phyloP scores from a whole-genome alignment of 2,113 vertebrate genomes.

The Myrmecophaga tridactyla region DNA sequence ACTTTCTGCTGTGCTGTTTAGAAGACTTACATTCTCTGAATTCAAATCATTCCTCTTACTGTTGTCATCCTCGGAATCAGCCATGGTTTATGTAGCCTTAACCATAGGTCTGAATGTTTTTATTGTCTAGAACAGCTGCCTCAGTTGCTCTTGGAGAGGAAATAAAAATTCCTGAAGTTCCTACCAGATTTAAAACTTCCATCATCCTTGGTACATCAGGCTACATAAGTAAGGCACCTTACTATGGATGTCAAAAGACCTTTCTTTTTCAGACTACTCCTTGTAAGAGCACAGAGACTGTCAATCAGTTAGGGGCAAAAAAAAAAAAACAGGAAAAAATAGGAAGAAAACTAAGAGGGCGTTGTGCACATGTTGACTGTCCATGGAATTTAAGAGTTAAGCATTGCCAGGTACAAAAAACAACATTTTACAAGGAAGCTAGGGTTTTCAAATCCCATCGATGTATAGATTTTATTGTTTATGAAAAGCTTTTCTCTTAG shows the following conservation, averaged over 20 bases:
- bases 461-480: slow-evolving; percentile 38
- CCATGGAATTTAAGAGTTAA: neutral
- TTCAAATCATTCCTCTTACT: neutral
- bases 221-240: neutral
- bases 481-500: neutral
- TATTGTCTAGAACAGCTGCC: neutral
- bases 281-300: neutral
- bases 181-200: neutral
- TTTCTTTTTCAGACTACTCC: neutral
- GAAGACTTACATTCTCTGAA: neutral
- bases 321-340: neutral
- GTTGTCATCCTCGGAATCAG: neutral
- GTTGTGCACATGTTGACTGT: neutral
- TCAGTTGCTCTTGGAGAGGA: neutral
- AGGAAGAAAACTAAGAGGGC: neutral
- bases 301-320: neutral
- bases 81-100: neutral
- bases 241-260: neutral
- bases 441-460: neutral
- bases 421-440: neutral
- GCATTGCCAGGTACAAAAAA: neutral
- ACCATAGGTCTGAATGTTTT: neutral
- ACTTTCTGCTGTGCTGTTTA: neutral
- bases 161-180: neutral
- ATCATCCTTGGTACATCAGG: neutral